Percentiles rank a stretch among this genome's conserved stretches.
Conservation (phyloP, 2,797 vertebrate species). For the Onychomys leucogaster region DNA sequence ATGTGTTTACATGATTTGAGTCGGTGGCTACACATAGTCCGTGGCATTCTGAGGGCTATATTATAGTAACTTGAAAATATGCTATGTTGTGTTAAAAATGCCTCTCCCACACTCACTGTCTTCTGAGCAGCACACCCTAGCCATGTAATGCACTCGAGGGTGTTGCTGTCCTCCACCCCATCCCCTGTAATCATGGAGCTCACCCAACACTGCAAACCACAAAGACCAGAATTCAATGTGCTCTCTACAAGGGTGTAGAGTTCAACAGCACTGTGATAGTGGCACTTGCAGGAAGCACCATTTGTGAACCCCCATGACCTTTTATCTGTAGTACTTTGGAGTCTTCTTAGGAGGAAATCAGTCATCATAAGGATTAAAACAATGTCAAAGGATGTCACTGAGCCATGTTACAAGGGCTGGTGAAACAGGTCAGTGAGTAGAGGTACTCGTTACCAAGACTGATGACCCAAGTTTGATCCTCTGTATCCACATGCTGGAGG, state of each 20-base stretch:
- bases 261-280: background rate
- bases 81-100: background rate
- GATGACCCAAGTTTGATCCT: background rate
- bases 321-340: background rate
- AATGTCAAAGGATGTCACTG: background rate
- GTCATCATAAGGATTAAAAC: background rate
- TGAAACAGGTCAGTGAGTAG: too few relatives aligned
- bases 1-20: background rate
- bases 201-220: background rate
- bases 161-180: background rate
- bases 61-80: background rate
- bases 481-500: background rate
- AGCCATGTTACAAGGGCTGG: background rate
- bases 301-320: background rate
- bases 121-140: background rate
- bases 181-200: fast-evolving
- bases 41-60: background rate
- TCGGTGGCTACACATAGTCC: background rate
- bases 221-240: background rate
- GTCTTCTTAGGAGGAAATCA: background rate
- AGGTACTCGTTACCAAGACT: too few relatives aligned
- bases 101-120: too few relatives aligned
- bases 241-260: background rate
- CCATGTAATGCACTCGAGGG: background rate
- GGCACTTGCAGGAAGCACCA: background rate